A percentile compares a stretch with the other conserved stretches of the same genome.
These are phyloP conservation scores for Grallaria varia DNA, from an alignment of 2,113 vertebrate genomes.

Conservation along the genomic window DNA sequence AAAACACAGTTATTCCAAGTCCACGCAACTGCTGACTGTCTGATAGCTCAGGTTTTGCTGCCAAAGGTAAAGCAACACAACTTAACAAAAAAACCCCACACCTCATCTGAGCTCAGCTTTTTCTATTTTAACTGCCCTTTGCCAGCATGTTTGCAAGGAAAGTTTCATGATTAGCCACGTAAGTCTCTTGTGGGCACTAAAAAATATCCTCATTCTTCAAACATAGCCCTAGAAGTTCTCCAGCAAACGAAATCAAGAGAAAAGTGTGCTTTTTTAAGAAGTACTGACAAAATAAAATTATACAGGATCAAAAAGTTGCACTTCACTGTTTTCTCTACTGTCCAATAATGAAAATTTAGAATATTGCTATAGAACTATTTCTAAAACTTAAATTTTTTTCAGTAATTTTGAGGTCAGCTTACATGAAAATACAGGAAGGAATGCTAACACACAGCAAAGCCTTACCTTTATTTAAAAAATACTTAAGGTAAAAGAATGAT, in stretches of 20 bases:
- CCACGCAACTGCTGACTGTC: neutral
- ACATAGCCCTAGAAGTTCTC: neutral
- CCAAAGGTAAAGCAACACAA: neutral
- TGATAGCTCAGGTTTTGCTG: neutral
- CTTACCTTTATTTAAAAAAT: neutral
- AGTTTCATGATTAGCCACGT: slow-evolving; percentile 37
- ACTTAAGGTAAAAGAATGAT: slow-evolving; percentile 47
- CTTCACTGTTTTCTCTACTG: neutral
- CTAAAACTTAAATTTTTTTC: neutral
- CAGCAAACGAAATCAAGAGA: slow-evolving; percentile 27
- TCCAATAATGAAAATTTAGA: neutral
- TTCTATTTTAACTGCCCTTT: neutral
- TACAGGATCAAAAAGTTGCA: neutral
- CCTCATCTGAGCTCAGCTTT: neutral
- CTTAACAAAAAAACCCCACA: neutral
- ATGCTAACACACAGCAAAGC: neutral
- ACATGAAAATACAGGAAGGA: neutral
- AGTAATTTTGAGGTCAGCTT: neutral
- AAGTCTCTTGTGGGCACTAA: slow-evolving; percentile 37
- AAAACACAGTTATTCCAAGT: neutral
- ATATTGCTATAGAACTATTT: neutral
- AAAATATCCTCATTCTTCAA: slow-evolving; percentile 26
- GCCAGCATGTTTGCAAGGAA: neutral
- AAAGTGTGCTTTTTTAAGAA: neutral
- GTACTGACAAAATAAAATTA: neutral